Percentiles rank a stretch among this genome's conserved stretches.
phyloP scores from a whole-genome alignment of 1,140 invertebrate species.

The Telenomus remus region DNA sequence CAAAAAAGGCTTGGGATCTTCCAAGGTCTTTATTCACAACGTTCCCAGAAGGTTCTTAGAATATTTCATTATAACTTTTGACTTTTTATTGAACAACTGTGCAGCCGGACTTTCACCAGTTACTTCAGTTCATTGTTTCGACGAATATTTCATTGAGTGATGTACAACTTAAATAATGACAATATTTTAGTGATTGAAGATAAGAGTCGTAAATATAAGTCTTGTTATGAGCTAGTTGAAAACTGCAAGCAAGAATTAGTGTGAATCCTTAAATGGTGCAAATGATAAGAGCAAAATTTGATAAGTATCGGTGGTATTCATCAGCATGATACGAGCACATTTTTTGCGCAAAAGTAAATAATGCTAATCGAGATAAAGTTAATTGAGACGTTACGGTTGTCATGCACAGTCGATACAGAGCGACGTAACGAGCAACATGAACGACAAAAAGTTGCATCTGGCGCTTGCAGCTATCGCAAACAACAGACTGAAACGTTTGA shows the following conservation, averaged over 20 bases:
- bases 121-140: no score
- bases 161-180: no score
- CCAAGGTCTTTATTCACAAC: slow-evolving; percentile 16
- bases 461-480: slow-evolving; percentile 34
- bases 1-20: slow-evolving; percentile 7
- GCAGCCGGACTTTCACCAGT: no score
- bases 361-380: slow-evolving; percentile 53
- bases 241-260: neutral
- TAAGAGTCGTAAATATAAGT: no score
- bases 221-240: no score
- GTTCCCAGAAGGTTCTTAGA: slow-evolving; percentile 32
- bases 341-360: slow-evolving; percentile 49
- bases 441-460: slow-evolving; percentile 57
- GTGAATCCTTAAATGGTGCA: slow-evolving; percentile 27
- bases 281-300: slow-evolving; percentile 22
- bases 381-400: slow-evolving; percentile 54
- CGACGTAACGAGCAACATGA: slow-evolving; percentile 53
- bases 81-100: neutral
- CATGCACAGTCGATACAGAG: slow-evolving; percentile 45
- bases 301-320: slow-evolving; percentile 17
- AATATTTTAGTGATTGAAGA: no score
- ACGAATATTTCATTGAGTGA: no score
- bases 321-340: slow-evolving; percentile 24
- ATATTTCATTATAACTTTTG: slow-evolving; percentile 21
- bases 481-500: slow-evolving; percentile 49